Conservation (phyloP, 2,113 vertebrate species). For the Actenoides hombroni region DNA sequence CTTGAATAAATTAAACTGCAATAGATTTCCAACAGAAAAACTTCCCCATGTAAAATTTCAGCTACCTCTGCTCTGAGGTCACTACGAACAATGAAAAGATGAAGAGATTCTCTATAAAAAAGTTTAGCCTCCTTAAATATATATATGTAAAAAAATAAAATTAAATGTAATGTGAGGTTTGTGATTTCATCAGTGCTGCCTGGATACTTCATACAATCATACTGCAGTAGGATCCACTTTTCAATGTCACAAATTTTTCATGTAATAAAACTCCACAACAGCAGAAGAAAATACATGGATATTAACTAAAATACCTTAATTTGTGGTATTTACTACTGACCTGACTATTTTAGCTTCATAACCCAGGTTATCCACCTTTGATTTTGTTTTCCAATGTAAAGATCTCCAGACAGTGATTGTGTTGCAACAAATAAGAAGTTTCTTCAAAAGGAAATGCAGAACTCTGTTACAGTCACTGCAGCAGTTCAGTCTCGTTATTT, state of each 20-base stretch:
- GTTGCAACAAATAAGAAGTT: not conserved
- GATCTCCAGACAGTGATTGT: not conserved
- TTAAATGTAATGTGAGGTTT: not conserved
- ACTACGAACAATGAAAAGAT: not conserved
- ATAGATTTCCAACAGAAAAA: not conserved
- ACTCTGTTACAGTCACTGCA: not conserved
- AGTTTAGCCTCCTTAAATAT: not conserved
- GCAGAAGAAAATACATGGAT: not conserved
- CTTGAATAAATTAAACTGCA: not conserved
- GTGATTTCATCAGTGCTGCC: not conserved
- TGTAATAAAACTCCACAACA: not conserved
- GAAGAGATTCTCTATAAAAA: not conserved
- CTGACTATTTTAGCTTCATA: not conserved
- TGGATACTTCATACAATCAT: not conserved
- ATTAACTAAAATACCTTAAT: not conserved
- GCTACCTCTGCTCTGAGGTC: not conserved
- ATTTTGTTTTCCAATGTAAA: not conserved
- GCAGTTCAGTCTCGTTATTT: slow-evolving; percentile 22
- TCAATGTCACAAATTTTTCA: not conserved
- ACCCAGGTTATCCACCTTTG: not conserved
- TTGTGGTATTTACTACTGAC: not conserved
- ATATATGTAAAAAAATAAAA: not conserved
- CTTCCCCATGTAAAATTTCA: not conserved
- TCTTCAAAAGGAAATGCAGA: not conserved
- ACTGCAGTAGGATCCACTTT: not conserved